Percentiles rank a stretch among this genome's conserved stretches.
Evolutionary conservation across 2,797 vertebrate species (phyloP).

Genomic region (Phataginus tetradactyla): DNA sequence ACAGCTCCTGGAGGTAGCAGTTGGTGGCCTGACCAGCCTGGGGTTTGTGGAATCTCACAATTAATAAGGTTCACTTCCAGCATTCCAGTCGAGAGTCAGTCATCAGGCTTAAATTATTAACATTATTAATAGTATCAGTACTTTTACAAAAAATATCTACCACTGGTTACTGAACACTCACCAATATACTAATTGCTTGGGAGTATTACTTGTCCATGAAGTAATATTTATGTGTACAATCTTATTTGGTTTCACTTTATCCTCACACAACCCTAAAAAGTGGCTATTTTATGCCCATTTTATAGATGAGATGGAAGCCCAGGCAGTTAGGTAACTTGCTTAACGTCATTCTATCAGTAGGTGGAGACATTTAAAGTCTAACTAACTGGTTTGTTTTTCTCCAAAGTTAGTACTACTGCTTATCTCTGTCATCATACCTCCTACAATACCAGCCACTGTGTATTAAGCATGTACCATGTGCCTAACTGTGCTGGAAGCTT

Average conservation of each 20-base stretch:
- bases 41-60: neutral
- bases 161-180: neutral
- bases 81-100: neutral
- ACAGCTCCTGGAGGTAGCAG: neutral
- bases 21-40: neutral
- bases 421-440: fast-evolving
- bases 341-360: neutral
- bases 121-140: neutral
- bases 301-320: neutral
- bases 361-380: neutral
- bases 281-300: neutral
- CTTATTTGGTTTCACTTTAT: neutral
- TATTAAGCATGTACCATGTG: neutral
- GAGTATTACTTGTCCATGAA: neutral
- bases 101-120: neutral
- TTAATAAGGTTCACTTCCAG: neutral
- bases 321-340: neutral
- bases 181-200: neutral
- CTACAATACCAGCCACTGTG: fast-evolving
- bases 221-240: neutral
- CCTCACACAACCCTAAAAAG: neutral
- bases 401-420: neutral
- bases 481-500: neutral
- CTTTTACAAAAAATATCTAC: neutral
- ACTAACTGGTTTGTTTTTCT: neutral